These are phyloP conservation scores for Poecilia gillii DNA, from an alignment of 2,797 vertebrate genomes.

Conservation along the genomic window DNA sequence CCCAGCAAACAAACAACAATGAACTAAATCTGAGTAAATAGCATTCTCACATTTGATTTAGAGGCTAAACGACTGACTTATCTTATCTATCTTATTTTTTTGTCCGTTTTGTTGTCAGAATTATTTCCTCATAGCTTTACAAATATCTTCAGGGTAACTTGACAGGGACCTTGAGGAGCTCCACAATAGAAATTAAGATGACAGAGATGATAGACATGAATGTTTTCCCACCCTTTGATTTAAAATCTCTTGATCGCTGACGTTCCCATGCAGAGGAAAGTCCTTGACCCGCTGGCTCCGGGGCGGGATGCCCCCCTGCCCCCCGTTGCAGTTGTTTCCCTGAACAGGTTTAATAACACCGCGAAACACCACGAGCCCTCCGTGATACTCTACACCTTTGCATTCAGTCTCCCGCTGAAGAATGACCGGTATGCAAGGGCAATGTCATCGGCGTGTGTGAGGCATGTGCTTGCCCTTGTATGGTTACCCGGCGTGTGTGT, in stretches of 20 bases:
- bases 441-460: conserved; percentile 72
- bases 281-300: conserved; percentile 22
- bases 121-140: not conserved
- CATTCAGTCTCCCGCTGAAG: conserved; percentile 58
- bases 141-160: not conserved
- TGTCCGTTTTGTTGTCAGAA: not conserved
- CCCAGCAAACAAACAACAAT: not conserved
- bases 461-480: conserved; percentile 74
- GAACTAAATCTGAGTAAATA: not conserved
- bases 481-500: conserved; percentile 69
- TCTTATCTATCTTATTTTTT: not conserved
- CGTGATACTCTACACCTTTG: conserved; percentile 69
- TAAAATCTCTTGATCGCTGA: not conserved
- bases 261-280: not conserved
- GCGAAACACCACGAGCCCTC: conserved; percentile 46
- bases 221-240: not conserved
- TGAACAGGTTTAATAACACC: conserved; percentile 67
- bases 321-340: conserved; percentile 53
- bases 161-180: not conserved
- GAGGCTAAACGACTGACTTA: not conserved
- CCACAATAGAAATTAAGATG: not conserved
- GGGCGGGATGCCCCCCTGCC: conserved; percentile 29
- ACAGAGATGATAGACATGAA: not conserved
- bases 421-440: conserved; percentile 69
- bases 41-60: not conserved